A percentile compares a stretch with the other conserved stretches of the same genome.
phyloP scores from a whole-genome alignment of 1,140 invertebrate species.

The Schlechtendalia chinensis region DNA sequence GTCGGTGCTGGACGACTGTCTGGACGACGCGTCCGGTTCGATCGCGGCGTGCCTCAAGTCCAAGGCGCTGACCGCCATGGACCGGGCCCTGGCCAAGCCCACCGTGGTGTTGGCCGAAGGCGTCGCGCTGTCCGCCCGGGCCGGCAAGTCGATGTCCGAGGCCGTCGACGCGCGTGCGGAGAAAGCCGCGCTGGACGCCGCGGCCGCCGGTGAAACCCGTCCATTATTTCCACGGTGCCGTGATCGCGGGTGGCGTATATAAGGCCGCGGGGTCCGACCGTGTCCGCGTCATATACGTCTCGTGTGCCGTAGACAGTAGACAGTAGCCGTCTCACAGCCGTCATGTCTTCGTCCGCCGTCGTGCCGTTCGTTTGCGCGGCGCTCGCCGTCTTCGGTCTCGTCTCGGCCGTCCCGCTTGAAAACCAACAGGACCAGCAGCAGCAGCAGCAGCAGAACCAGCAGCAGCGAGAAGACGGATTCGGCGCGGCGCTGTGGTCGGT shows the following conservation, averaged over 20 bases:
- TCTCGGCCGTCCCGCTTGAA: background rate
- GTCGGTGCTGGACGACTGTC: constrained; percentile 32
- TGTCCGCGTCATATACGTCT: background rate
- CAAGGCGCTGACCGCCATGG: constrained; percentile 10
- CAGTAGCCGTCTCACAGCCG: too few species aligned
- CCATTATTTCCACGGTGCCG: constrained; percentile 1
- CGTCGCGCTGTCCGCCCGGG: background rate
- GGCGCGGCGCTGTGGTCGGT: constrained; percentile 11
- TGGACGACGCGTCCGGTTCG: background rate
- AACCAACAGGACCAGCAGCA: background rate
- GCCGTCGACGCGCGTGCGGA: background rate
- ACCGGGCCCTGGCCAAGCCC: constrained; percentile 5
- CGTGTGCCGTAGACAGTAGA: too few species aligned
- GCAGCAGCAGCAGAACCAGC: background rate
- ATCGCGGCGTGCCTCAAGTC: background rate
- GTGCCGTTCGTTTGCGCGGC: background rate
- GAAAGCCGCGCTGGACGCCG: background rate
- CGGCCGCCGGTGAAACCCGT: background rate
- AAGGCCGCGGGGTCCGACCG: background rate
- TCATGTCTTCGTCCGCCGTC: background rate
- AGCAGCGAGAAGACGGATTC: background rate
- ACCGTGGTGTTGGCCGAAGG: background rate
- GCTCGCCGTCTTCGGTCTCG: background rate
- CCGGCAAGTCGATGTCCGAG: constrained; percentile 9
- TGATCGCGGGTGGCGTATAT: background rate